Conservation (phyloP, 1,140 invertebrate species). For the Drosophila prosaltans region DNA sequence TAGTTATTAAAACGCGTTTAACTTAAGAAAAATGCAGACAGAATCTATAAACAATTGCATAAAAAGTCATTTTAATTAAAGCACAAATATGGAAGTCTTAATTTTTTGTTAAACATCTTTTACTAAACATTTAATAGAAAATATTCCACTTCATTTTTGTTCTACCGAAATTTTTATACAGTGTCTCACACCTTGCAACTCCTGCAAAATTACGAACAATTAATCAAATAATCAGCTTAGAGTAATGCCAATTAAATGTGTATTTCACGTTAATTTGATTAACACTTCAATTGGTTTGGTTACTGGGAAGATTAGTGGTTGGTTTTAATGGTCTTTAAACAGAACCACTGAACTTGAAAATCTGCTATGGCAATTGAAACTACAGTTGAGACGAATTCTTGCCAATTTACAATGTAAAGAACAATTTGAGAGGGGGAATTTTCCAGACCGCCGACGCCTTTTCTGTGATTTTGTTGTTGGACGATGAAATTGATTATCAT, state of each 20-base stretch:
- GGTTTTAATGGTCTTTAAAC: constrained; percentile 27
- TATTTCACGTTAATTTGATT: constrained; percentile 3
- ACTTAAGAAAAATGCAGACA: too few species aligned
- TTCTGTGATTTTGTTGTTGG: background rate
- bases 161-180: too few species aligned
- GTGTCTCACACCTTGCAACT: background rate
- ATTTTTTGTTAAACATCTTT: too few species aligned
- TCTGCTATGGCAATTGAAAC: constrained; percentile 22
- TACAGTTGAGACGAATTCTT: background rate
- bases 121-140: too few species aligned
- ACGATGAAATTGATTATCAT: constrained; percentile 8
- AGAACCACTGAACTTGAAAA: constrained; percentile 63
- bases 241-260: constrained; percentile 20
- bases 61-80: too few species aligned
- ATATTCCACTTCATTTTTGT: too few species aligned
- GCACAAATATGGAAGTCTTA: too few species aligned
- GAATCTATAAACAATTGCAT: too few species aligned
- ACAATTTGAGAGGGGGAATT: constrained; percentile 6
- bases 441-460: background rate
- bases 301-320: constrained; percentile 30
- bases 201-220: constrained; percentile 3
- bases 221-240: constrained; percentile 20
- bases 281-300: constrained; percentile 7
- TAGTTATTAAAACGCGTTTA: too few species aligned
- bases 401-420: background rate